Evolutionary conservation across 2,888 invertebrate genomes (phyloP).

Genomic region (Apomyelois bistriatella): DNA sequence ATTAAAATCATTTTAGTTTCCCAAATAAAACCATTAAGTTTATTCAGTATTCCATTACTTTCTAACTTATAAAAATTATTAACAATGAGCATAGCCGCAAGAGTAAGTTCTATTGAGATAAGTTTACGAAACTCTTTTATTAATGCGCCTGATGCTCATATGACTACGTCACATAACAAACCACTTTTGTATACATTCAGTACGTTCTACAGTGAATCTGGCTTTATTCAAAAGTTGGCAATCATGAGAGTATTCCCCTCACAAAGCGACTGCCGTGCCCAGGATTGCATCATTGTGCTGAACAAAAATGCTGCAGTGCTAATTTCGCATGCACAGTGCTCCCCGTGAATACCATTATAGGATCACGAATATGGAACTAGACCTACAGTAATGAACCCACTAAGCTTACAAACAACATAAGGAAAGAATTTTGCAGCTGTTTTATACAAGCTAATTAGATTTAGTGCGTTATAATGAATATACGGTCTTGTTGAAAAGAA

Average conservation of each 20-base stretch:
- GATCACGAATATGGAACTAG: constrained; percentile 38
- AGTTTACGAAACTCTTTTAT: constrained; percentile 12
- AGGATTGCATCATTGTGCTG: constrained; percentile 69
- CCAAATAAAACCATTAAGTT: too few species aligned
- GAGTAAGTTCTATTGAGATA: background rate
- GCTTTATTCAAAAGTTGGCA: constrained; percentile 64
- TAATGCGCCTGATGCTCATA: constrained; percentile 9
- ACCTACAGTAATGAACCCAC: constrained; percentile 35
- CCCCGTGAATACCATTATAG: constrained; percentile 57
- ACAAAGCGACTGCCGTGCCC: constrained; percentile 58
- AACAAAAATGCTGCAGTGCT: constrained; percentile 68
- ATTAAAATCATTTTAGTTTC: too few species aligned
- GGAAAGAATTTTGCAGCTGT: background rate
- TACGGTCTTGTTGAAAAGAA: too few species aligned
- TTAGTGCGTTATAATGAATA: too few species aligned
- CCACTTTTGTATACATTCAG: constrained; percentile 33
- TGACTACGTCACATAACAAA: constrained; percentile 39
- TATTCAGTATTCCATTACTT: background rate
- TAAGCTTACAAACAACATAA: constrained; percentile 19
- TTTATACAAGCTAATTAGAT: constrained; percentile 24
- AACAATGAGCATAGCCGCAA: background rate
- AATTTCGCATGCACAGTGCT: constrained; percentile 63
- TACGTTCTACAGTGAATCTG: constrained; percentile 41
- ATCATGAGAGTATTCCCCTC: constrained; percentile 52
- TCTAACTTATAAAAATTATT: background rate